Conservation (phyloP, 2,797 vertebrate species). For the Threskiornis aethiopicus region DNA sequence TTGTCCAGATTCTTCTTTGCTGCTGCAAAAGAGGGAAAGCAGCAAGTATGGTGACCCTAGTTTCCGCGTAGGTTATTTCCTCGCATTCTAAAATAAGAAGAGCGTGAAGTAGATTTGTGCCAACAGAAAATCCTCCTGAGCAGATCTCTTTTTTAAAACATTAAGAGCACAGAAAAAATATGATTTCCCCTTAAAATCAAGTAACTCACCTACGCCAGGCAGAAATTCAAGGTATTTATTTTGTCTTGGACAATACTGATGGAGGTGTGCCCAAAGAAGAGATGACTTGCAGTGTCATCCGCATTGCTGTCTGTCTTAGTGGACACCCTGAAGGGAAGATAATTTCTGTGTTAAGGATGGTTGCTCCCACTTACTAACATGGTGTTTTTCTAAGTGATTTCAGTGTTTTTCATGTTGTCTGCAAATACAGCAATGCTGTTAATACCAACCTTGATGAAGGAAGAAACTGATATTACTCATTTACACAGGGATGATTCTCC, state of each 20-base stretch:
- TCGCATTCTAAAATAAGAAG: background rate
- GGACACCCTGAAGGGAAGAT: background rate
- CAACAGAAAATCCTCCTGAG: background rate
- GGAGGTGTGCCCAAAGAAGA: background rate
- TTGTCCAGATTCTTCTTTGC: background rate
- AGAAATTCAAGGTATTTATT: background rate
- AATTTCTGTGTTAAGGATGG: background rate
- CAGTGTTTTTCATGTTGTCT: background rate
- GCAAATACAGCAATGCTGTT: background rate
- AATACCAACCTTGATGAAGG: background rate
- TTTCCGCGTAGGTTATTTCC: background rate
- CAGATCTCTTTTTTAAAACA: background rate
- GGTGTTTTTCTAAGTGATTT: background rate
- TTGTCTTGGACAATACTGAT: background rate
- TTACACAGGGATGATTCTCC: background rate
- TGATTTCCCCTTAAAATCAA: background rate
- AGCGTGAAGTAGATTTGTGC: background rate
- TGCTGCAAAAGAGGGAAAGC: background rate
- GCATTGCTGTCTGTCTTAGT: background rate
- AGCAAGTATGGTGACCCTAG: background rate
- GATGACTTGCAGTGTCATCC: background rate
- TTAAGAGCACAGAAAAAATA: background rate
- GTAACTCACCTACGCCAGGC: background rate
- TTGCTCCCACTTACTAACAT: background rate
- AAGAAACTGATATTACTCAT: background rate